Conservation (phyloP, 2,797 vertebrate species). For the Sardinella longiceps region DNA sequence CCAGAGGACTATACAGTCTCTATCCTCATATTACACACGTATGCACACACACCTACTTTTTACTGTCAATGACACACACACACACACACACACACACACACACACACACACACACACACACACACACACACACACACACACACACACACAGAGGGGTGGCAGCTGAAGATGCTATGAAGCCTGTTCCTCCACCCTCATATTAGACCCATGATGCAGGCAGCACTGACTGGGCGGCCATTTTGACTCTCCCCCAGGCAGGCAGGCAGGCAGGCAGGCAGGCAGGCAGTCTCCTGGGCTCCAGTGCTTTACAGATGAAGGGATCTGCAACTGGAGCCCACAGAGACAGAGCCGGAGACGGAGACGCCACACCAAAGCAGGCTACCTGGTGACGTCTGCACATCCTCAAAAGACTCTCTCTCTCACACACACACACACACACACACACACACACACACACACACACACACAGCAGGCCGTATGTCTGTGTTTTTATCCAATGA, state of each 20-base stretch:
- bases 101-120: too few species aligned
- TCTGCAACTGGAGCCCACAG: not conserved
- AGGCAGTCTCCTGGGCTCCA: not conserved
- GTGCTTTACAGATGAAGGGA: not conserved
- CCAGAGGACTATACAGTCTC: too few species aligned
- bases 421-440: not conserved
- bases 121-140: too few species aligned
- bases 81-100: too few species aligned
- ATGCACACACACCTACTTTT: too few species aligned
- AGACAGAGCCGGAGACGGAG: too few species aligned
- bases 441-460: not conserved
- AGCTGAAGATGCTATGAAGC: too few species aligned
- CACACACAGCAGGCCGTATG: not conserved
- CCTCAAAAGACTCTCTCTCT: not conserved
- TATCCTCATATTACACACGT: too few species aligned
- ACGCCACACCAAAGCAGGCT: too few species aligned
- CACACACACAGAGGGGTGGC: too few species aligned
- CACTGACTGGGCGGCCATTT: not conserved
- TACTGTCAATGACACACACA: too few species aligned
- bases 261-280: too few species aligned
- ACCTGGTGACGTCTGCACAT: not conserved
- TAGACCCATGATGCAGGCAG: not conserved
- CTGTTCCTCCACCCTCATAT: not conserved
- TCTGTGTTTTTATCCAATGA: not conserved
- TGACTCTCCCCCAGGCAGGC: not conserved